phyloP scores from a whole-genome alignment of 2,888 invertebrate species.

The Athrips mouffetella region DNA sequence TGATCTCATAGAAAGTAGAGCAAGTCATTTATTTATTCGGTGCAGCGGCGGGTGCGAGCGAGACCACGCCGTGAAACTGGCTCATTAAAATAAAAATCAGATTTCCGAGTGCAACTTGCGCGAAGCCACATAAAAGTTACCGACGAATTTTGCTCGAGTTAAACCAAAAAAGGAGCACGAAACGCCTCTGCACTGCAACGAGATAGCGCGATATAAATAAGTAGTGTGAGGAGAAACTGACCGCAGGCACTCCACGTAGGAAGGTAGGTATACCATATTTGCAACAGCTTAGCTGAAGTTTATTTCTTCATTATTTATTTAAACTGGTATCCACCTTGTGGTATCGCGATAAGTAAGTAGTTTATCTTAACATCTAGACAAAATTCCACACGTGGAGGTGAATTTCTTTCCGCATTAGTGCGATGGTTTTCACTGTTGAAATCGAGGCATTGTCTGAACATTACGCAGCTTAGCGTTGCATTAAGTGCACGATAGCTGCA shows the following conservation, averaged over 20 bases:
- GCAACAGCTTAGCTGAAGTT: too few relatives aligned
- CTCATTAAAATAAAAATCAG: constrained; percentile 77
- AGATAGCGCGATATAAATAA: constrained; percentile 65
- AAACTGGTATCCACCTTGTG: too few relatives aligned
- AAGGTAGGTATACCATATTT: too few relatives aligned
- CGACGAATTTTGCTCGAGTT: constrained; percentile 76
- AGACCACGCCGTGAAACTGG: constrained; percentile 63
- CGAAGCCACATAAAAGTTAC: constrained; percentile 71
- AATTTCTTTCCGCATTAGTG: constrained; percentile 50
- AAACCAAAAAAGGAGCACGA: constrained; percentile 71
- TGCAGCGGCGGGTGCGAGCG: constrained; percentile 63
- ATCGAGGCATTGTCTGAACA: constrained; percentile 54
- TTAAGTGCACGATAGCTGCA: constrained; percentile 60
- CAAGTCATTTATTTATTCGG: constrained; percentile 77
- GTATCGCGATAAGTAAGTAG: too few relatives aligned
- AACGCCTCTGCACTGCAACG: constrained; percentile 61
- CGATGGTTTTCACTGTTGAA: constrained; percentile 49
- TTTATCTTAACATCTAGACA: neutral
- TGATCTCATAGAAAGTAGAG: constrained; percentile 77
- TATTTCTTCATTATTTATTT: too few relatives aligned
- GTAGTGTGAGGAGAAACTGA: constrained; percentile 70
- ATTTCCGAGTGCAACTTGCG: constrained; percentile 72
- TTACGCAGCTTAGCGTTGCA: constrained; percentile 58
- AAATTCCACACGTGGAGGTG: constrained; percentile 28
- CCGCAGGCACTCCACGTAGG: constrained; percentile 57